Percentiles rank a stretch among this genome's conserved stretches.
phyloP scores from a whole-genome alignment of 2,888 invertebrate genomes.

The Ptilodon capucinus region DNA sequence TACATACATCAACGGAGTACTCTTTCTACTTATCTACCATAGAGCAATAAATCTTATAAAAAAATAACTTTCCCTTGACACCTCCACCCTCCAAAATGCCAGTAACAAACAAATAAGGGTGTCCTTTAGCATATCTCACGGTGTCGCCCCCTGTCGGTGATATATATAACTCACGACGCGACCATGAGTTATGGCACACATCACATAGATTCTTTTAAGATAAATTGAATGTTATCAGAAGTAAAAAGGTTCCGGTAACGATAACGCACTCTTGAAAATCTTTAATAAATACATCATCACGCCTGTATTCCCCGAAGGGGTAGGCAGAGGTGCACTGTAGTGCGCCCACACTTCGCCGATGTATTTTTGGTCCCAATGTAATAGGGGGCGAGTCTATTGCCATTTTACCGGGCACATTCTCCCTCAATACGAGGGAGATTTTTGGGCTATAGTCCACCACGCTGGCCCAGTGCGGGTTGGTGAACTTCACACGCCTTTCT shows the following conservation, averaged over 20 bases:
- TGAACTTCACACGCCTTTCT: too few relatives aligned
- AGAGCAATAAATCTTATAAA: neutral
- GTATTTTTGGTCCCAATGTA: too few relatives aligned
- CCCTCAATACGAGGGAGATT: too few relatives aligned
- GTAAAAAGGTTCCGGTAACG: neutral
- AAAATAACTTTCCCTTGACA: neutral
- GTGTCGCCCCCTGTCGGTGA: slow-evolving; percentile 27
- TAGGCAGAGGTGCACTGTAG: too few relatives aligned
- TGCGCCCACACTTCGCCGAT: too few relatives aligned
- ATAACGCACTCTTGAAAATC: neutral
- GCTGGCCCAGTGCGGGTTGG: too few relatives aligned
- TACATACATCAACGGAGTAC: neutral
- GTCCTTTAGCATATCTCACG: slow-evolving; percentile 22
- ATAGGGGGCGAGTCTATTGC: too few relatives aligned
- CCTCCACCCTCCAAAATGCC: neutral
- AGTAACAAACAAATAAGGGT: slow-evolving; percentile 1
- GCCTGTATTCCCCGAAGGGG: neutral
- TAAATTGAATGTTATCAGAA: slow-evolving; percentile 36
- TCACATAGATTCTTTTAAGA: slow-evolving; percentile 46
- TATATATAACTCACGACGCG: slow-evolving; percentile 38
- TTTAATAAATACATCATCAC: neutral
- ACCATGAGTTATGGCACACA: slow-evolving; percentile 49
- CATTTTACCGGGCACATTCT: too few relatives aligned
- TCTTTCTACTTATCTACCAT: too few relatives aligned
- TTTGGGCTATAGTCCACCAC: too few relatives aligned